A percentile compares a stretch with the other conserved stretches of the same genome.
phyloP scores from a whole-genome alignment of 2,113 vertebrate species.

The Glaucomys volans region DNA sequence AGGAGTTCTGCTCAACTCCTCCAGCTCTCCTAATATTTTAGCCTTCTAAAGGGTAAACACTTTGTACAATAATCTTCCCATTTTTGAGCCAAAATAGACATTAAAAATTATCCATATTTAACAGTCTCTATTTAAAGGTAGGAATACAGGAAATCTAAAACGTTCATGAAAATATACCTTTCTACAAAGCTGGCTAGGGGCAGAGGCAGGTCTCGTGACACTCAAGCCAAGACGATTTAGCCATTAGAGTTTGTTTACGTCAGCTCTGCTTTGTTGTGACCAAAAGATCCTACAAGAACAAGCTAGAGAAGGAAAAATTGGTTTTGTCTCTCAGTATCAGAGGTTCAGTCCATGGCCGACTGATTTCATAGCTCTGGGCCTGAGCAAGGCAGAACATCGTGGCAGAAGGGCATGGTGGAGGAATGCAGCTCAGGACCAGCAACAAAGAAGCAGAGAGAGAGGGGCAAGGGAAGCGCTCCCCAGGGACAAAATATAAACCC shows the following conservation, averaged over 20 bases:
- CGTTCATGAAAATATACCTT: neutral
- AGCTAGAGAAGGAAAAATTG: too few species aligned
- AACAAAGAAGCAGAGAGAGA: too few species aligned
- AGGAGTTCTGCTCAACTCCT: neutral
- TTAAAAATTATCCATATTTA: neutral
- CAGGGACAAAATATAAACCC: too few species aligned
- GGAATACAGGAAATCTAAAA: slow-evolving; percentile 11
- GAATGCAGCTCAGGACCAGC: too few species aligned
- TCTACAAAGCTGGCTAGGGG: neutral
- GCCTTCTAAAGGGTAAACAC: neutral
- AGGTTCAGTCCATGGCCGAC: too few species aligned
- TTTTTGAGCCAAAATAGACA: neutral
- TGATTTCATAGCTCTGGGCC: too few species aligned
- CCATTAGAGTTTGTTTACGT: neutral
- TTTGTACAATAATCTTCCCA: neutral
- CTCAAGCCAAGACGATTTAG: neutral
- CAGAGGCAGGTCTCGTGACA: neutral
- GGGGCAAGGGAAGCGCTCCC: too few species aligned
- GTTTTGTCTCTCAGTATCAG: too few species aligned
- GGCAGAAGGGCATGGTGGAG: too few species aligned
- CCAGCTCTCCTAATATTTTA: neutral
- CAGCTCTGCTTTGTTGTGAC: too few species aligned
- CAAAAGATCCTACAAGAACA: too few species aligned
- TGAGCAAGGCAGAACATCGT: too few species aligned
- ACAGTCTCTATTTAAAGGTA: neutral